Evolutionary conservation across 1,140 invertebrate species (phyloP).

Genomic region (Zeugodacus cucurbitae): DNA sequence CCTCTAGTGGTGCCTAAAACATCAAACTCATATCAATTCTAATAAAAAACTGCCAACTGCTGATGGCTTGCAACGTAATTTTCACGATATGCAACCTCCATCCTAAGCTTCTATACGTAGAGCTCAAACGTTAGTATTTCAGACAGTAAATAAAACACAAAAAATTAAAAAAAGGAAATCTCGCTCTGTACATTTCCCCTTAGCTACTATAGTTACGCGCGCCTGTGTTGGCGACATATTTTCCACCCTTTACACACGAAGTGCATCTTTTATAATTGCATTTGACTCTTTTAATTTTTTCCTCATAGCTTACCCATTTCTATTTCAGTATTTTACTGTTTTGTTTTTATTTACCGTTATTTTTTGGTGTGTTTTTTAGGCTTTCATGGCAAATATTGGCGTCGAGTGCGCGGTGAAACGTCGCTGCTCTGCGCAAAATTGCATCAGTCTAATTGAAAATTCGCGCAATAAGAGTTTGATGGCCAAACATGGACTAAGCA

Average conservation of each 20-base stretch:
- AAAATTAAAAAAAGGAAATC: neutral
- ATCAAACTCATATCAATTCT: no score
- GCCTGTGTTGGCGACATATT: neutral
- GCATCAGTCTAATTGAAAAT: slow-evolving; percentile 63
- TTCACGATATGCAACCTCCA: no score
- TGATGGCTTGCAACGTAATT: no score
- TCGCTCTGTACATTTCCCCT: neutral
- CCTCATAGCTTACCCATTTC: neutral
- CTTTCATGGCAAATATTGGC: slow-evolving; percentile 56
- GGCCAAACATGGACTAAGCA: slow-evolving; percentile 59
- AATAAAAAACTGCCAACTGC: no score
- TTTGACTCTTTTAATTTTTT: neutral
- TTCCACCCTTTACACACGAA: neutral
- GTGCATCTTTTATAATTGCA: neutral
- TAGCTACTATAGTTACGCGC: no score
- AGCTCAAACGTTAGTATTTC: neutral
- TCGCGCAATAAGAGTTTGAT: slow-evolving; percentile 59
- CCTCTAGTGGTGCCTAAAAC: no score
- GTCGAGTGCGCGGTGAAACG: slow-evolving; percentile 62
- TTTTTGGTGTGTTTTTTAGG: slow-evolving; percentile 47
- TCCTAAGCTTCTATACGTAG: no score
- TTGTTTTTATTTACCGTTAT: slow-evolving; percentile 29
- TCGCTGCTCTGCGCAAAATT: slow-evolving; percentile 63
- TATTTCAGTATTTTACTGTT: neutral
- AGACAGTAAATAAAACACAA: neutral